Percentiles rank a stretch among this genome's conserved stretches.
These are phyloP conservation scores for Eubasilissa splendida DNA, from an alignment of 2,888 invertebrate species.

Conservation along the genomic window DNA sequence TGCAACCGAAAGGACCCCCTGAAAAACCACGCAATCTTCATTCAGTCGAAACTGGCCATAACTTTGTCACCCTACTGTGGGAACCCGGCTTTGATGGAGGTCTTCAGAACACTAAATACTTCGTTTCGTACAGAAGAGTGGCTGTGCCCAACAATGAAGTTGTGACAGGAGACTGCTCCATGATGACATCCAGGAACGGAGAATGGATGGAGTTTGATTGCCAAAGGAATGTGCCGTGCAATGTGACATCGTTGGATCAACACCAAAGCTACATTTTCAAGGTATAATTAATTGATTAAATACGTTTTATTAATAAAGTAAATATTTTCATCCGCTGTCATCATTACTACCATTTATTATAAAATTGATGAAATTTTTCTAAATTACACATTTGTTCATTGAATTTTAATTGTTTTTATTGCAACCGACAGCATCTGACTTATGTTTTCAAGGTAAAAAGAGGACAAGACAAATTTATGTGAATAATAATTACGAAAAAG, in stretches of 20 bases:
- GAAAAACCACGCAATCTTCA: conserved; percentile 84
- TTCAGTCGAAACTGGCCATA: conserved; percentile 83
- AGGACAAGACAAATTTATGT: conserved; percentile 52
- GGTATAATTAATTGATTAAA: conserved; percentile 68
- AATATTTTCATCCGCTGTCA: conserved; percentile 43
- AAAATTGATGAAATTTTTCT: conserved; percentile 46
- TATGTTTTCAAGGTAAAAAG: conserved; percentile 71
- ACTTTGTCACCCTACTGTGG: conserved; percentile 87
- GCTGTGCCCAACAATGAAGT: conserved; percentile 75
- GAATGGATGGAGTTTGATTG: conserved; percentile 92
- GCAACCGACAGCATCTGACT: conserved; percentile 72
- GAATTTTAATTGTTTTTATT: conserved; percentile 66
- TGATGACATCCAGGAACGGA: conserved; percentile 72
- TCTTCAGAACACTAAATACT: conserved; percentile 87
- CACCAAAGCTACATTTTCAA: conserved; percentile 91
- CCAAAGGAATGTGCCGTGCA: conserved; percentile 89
- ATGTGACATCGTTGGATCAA: conserved; percentile 88
- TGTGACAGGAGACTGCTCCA: conserved; percentile 76
- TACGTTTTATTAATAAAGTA: background rate
- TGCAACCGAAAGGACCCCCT: conserved; percentile 91
- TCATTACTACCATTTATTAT: conserved; percentile 45
- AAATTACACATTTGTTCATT: conserved; percentile 59
- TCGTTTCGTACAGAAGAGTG: conserved; percentile 85
- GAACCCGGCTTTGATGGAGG: conserved; percentile 94
- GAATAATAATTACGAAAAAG: conserved; percentile 58